These are phyloP conservation scores for Capreolus pygargus DNA, from an alignment of 2,113 vertebrate species.

Conservation along the genomic window DNA sequence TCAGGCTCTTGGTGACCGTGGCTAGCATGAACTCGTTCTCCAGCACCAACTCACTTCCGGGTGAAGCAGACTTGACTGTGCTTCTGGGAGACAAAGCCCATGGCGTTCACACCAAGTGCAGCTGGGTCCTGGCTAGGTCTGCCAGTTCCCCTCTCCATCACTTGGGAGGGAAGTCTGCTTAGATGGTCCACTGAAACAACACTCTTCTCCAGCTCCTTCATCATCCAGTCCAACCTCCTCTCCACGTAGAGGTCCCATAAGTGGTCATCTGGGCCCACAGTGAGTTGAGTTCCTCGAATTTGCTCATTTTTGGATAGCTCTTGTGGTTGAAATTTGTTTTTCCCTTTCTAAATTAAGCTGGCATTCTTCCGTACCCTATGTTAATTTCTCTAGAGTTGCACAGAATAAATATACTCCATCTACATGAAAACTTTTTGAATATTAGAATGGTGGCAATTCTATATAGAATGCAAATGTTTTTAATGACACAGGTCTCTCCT, in stretches of 20 bases:
- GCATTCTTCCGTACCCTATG: not conserved
- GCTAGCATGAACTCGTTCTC: not conserved
- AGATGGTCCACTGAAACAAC: not conserved
- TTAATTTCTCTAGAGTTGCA: not conserved
- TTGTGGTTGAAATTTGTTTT: not conserved
- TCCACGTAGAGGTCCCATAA: accelerated
- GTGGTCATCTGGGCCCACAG: not conserved
- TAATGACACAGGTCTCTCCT: not conserved
- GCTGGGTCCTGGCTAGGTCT: not conserved
- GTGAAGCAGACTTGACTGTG: not conserved
- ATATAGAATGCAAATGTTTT: not conserved
- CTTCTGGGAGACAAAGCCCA: not conserved
- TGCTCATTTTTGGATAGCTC: not conserved
- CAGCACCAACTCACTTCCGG: not conserved
- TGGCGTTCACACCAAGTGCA: not conserved
- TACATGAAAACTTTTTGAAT: not conserved
- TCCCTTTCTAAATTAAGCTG: not conserved
- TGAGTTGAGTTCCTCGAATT: not conserved
- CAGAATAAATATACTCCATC: not conserved
- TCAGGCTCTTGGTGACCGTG: not conserved
- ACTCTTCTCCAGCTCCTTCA: not conserved
- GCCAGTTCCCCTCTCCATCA: not conserved
- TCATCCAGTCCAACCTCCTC: no score
- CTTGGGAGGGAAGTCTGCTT: not conserved
- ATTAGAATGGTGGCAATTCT: not conserved